Evolutionary conservation across 53 echinoderm and acorn worm genomes (phyloP).

Genomic region (Zoroaster sp.): DNA sequence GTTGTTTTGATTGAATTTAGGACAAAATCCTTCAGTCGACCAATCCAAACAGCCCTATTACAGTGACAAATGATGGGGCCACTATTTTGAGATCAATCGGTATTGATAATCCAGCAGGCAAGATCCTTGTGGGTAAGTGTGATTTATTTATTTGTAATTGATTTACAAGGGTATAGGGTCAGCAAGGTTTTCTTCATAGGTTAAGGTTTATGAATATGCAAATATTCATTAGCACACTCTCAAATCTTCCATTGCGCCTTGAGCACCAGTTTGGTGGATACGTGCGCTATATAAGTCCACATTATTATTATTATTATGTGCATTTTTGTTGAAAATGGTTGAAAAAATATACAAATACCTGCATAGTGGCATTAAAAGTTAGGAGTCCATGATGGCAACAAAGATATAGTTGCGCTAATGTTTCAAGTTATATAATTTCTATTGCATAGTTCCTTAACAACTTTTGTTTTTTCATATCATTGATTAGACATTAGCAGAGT

Average conservation of each 20-base stretch:
- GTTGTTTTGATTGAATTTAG: slow-evolving; percentile 25
- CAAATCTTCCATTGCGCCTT: too few relatives aligned
- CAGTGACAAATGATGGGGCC: slow-evolving; percentile 98
- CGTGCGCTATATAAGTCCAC: too few relatives aligned
- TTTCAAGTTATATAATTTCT: not conserved
- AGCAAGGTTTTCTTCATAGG: too few relatives aligned
- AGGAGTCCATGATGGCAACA: too few relatives aligned
- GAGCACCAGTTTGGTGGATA: too few relatives aligned
- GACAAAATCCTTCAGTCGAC: slow-evolving; percentile 93
- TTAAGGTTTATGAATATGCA: too few relatives aligned
- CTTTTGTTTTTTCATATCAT: not conserved
- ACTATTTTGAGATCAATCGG: slow-evolving; percentile 89
- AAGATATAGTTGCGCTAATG: not conserved
- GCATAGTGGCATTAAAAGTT: too few relatives aligned
- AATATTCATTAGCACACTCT: too few relatives aligned
- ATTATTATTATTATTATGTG: too few relatives aligned
- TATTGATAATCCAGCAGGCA: slow-evolving; percentile 91
- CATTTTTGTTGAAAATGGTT: too few relatives aligned
- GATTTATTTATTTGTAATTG: not conserved
- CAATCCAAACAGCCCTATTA: slow-evolving; percentile 71
- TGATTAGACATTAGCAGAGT: slow-evolving; percentile 97
- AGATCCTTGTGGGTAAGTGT: slow-evolving; percentile 90
- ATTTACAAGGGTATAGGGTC: too few relatives aligned
- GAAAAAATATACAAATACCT: too few relatives aligned
- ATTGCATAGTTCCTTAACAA: not conserved